Base-by-base conservation (phyloP, 2,797 vertebrate species). In the Enteromius thamalakanensis region DNA sequence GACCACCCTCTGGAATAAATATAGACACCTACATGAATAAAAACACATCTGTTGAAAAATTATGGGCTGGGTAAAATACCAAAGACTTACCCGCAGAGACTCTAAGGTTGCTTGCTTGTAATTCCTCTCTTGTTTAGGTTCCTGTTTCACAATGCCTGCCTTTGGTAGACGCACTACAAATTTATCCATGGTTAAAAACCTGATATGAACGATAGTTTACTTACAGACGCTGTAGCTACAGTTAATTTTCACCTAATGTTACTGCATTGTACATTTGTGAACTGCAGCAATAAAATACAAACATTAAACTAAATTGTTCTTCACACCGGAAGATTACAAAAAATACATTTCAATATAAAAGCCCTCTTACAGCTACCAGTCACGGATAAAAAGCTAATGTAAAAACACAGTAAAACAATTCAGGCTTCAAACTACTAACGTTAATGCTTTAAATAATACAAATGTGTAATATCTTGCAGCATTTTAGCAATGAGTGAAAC, bases 1-100 rank as follows among this genome's bases (percentile, higher is more conserved):
- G 87, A 99, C 98, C 89, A 99, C 98, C 91, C 98, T 97, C 98
- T 99, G 90, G 40, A 86, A 93, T 29, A 70, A 64, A n/a, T 47
- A 78, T 17, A 83, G 5, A 32, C 5, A 9, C 34, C 55, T 32
- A 64, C 3, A 74, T 58, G 0, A 45, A 75, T 26, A 15, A 65
- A 49, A 40, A 4, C n/a, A 76, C 49, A 42, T 10, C 0, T 72
- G 49, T 5, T n/a, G 7, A 55, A 53, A 19, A 53, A 11, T 37
- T 7, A 64, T 32, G n/a, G 6, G 6, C 15, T 67, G 8, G 1
- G 14, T 15, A 15, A 47, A 53, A 76, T 12, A 9, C n/a, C 6
- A 37, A 26, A n/a, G 19, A 60, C 93, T 94, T 90, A 97, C 97
- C 95, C 94, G 93, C 80, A 98, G 87, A 76, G 96, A 97, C 80